These are phyloP conservation scores for Lepidotrigona ventralis DNA, from an alignment of 1,140 invertebrate species.

Conservation along the genomic window DNA sequence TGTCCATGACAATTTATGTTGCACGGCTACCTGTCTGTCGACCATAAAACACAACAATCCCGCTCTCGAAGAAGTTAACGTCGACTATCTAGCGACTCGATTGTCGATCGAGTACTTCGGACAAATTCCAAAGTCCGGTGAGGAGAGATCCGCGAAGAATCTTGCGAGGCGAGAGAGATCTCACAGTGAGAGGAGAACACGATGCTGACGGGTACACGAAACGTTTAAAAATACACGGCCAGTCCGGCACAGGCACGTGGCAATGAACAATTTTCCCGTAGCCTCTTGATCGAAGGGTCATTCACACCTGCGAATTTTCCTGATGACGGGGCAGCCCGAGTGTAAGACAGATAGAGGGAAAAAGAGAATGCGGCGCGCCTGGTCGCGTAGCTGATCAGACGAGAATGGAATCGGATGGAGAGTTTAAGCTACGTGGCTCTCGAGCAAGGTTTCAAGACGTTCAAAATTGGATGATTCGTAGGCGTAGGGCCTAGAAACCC, in stretches of 20 bases:
- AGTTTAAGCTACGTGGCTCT: background rate
- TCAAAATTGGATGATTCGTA: slow-evolving; percentile 53
- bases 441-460: slow-evolving; percentile 37
- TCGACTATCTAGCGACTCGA: too few species aligned
- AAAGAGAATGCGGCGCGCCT: background rate
- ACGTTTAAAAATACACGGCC: slow-evolving; percentile 65
- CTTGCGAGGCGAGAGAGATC: background rate
- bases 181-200: background rate
- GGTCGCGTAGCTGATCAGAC: slow-evolving; percentile 5
- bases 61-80: background rate
- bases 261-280: slow-evolving; percentile 70
- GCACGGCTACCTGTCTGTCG: too few species aligned
- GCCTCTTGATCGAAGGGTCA: slow-evolving; percentile 63
- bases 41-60: too few species aligned
- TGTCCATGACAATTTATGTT: too few species aligned
- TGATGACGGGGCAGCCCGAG: slow-evolving; percentile 17
- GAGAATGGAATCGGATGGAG: background rate
- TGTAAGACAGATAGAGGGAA: too few species aligned
- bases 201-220: slow-evolving; percentile 24
- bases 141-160: background rate
- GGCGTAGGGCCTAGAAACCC: slow-evolving; percentile 48
- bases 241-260: slow-evolving; percentile 65
- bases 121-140: background rate
- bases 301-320: slow-evolving; percentile 58
- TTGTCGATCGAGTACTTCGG: background rate